A percentile compares a stretch with the other conserved stretches of the same genome.
These are phyloP conservation scores for Puntigrus tetrazona DNA, from an alignment of 2,113 vertebrate species.

Conservation along the genomic window DNA sequence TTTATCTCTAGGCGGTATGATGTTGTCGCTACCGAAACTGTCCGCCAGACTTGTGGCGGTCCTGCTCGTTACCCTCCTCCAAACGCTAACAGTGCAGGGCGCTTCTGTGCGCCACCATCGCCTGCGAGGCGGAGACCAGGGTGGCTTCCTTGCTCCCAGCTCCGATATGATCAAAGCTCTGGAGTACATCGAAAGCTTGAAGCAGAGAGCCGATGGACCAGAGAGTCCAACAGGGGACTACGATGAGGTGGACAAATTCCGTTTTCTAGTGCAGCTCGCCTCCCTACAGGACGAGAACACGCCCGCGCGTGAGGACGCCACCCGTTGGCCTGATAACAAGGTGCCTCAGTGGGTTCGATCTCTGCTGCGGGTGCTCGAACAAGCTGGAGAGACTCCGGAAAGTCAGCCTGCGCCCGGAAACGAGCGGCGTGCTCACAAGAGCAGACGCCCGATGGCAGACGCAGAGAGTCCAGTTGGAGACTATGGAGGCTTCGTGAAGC, in stretches of 20 bases:
- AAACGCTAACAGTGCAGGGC: conserved; percentile 76
- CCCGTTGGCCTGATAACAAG: conserved; percentile 81
- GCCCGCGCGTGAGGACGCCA: conserved; percentile 70
- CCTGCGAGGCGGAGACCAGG: conserved; percentile 86
- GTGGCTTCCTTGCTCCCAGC: conserved; percentile 79
- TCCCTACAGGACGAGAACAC: conserved; percentile 79
- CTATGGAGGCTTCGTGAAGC: conserved; percentile 82
- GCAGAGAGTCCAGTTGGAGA: conserved; percentile 68
- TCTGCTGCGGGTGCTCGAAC: conserved; percentile 83
- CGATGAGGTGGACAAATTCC: conserved; percentile 75
- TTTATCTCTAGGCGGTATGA: conserved; percentile 78
- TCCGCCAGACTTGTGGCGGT: conserved; percentile 74
- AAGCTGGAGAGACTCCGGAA: conserved; percentile 81
- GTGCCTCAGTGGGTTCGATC: conserved; percentile 85
- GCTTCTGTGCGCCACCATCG: conserved; percentile 89
- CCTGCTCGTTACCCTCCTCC: conserved; percentile 78
- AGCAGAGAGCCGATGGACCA: conserved; percentile 83
- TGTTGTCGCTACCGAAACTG: conserved; percentile 83
- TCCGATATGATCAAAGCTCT: conserved; percentile 95
- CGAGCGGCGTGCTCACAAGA: conserved; percentile 73
- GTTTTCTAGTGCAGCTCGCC: conserved; percentile 82
- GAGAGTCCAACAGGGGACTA: conserved; percentile 83
- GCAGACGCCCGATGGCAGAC: conserved; percentile 67
- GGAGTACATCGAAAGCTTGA: conserved; percentile 95
- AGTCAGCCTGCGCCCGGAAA: conserved; percentile 64